Percentiles rank a stretch among this genome's conserved stretches.
Evolutionary conservation across 2,113 vertebrate species (phyloP).

Genomic region (Numenius arquata): DNA sequence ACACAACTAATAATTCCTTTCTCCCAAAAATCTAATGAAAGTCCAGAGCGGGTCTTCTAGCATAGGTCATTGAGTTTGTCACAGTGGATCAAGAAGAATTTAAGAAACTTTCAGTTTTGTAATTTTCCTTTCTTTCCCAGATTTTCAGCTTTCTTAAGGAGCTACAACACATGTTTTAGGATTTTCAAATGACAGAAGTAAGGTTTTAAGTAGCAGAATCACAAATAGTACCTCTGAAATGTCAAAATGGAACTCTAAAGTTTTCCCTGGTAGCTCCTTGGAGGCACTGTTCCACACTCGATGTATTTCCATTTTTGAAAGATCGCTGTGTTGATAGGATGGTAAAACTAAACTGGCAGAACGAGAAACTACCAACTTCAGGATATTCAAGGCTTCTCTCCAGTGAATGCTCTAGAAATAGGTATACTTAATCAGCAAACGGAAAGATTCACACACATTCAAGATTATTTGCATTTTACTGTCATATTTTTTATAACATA

Average conservation of each 20-base stretch:
- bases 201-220: not conserved
- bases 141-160: not conserved
- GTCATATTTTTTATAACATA: not conserved
- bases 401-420: constrained; percentile 89
- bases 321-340: constrained; percentile 86
- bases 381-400: constrained; percentile 95
- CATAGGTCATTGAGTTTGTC: not conserved
- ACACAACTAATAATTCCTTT: not conserved
- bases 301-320: constrained; percentile 93
- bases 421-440: not conserved
- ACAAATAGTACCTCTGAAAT: constrained; percentile 89
- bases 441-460: not conserved
- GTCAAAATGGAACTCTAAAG: constrained; percentile 96
- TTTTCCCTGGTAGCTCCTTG: constrained; percentile 96
- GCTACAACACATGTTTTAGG: not conserved
- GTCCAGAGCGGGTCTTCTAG: not conserved
- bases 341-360: constrained; percentile 94
- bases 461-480: not conserved
- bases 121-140: not conserved
- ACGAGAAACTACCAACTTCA: constrained; percentile 95
- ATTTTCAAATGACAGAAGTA: not conserved
- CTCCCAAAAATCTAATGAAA: not conserved
- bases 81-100: not conserved
- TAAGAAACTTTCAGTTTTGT: not conserved
- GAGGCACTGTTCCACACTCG: constrained; percentile 92